Evolutionary conservation across 2,797 vertebrate genomes (phyloP).

Genomic region (Botia kubotai): DNA sequence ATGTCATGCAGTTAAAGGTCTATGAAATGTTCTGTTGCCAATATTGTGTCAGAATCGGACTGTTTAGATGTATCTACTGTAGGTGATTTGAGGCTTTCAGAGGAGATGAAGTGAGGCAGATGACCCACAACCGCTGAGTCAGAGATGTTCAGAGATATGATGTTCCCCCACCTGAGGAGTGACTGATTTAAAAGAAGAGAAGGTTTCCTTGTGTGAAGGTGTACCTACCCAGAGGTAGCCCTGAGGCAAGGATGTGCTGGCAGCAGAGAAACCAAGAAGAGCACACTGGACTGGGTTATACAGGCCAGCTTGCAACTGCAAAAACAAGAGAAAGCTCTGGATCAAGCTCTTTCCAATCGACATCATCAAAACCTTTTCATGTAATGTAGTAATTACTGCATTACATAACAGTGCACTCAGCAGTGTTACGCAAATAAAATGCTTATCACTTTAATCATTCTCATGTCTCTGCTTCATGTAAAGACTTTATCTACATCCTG

Average conservation of each 20-base stretch:
- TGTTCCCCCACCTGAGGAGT: not conserved
- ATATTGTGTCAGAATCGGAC: not conserved
- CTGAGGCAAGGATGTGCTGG: slow-evolving; percentile 87
- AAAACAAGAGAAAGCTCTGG: slow-evolving; percentile 3
- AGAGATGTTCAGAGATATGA: not conserved
- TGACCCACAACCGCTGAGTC: not conserved
- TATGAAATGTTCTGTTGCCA: not conserved
- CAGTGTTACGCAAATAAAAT: not conserved
- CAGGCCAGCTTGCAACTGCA: slow-evolving; percentile 81
- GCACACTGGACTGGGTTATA: slow-evolving; percentile 87
- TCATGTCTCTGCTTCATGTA: not conserved
- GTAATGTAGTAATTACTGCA: not conserved
- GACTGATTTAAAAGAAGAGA: slow-evolving; percentile 12
- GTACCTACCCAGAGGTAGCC: slow-evolving; percentile 91
- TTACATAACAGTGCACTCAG: not conserved
- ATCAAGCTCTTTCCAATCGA: not conserved
- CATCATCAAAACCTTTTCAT: not conserved
- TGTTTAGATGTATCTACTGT: not conserved
- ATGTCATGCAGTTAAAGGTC: not conserved
- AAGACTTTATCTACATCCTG: not conserved
- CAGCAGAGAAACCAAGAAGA: slow-evolving; percentile 85
- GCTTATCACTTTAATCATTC: not conserved
- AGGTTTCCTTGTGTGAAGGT: slow-evolving; percentile 7
- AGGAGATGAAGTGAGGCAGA: not conserved
- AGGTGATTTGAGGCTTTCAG: not conserved